phyloP scores from a whole-genome alignment of 2,113 vertebrate species.

The Hippotragus niger region DNA sequence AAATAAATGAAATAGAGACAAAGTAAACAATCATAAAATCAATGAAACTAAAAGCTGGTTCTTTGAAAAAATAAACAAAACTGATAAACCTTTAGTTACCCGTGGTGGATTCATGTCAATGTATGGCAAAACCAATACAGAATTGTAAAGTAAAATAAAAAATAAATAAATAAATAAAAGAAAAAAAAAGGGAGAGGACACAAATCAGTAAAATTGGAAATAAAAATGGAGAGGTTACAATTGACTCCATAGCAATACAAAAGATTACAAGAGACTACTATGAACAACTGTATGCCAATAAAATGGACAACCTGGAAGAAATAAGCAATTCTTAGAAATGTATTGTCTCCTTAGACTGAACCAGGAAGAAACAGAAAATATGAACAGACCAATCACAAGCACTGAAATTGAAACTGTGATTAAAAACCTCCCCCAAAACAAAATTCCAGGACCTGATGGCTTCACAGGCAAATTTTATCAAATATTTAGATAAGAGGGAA shows the following conservation, averaged over 20 bases:
- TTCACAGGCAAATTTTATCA: background rate
- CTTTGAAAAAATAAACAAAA: background rate
- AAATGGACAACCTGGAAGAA: background rate
- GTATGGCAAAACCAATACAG: too few relatives aligned
- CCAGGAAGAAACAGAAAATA: background rate
- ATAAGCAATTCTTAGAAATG: background rate
- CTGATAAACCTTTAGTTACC: background rate
- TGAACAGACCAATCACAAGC: background rate
- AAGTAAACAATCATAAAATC: background rate
- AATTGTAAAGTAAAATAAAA: too few relatives aligned
- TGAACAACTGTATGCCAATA: background rate
- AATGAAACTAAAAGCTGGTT: background rate
- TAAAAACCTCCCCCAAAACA: background rate
- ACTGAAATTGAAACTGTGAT: background rate
- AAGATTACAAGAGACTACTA: background rate
- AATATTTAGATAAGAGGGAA: background rate
- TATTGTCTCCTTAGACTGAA: background rate
- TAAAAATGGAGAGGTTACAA: background rate
- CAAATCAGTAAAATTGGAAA: background rate
- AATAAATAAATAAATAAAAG: background rate
- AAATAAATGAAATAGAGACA: background rate
- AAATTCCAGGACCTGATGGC: background rate
- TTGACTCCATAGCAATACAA: background rate
- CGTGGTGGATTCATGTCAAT: too few relatives aligned
- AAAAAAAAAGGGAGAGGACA: background rate